phyloP scores from a whole-genome alignment of 2,113 vertebrate genomes.

The Hippocampus comes region DNA sequence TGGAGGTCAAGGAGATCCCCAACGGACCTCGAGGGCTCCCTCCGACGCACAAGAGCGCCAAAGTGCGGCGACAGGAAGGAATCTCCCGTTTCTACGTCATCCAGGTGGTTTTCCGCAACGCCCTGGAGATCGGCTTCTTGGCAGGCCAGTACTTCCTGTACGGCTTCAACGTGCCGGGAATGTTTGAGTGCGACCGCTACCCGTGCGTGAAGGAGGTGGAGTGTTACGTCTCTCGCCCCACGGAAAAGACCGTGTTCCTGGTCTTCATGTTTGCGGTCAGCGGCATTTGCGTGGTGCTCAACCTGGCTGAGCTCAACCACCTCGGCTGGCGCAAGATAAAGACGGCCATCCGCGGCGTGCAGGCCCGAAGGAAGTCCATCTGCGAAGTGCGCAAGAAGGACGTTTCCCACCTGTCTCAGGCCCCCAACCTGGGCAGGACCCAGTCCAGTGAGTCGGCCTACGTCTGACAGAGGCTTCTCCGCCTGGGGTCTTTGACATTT shows the following conservation, averaged over 20 bases:
- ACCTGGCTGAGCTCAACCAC: slow-evolving; percentile 89
- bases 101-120: slow-evolving; percentile 87
- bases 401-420: slow-evolving; percentile 72
- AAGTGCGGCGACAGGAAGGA: slow-evolving; percentile 75
- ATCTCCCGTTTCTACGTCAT: slow-evolving; percentile 89
- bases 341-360: slow-evolving; percentile 78
- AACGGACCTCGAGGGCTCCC: slow-evolving; percentile 66
- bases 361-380: slow-evolving; percentile 78
- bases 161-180: slow-evolving; percentile 83
- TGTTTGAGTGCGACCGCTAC: slow-evolving; percentile 84
- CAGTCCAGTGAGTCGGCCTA: slow-evolving; percentile 86
- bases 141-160: slow-evolving; percentile 87
- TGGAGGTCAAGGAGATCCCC: slow-evolving; percentile 78
- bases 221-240: slow-evolving; percentile 86
- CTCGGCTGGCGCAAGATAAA: slow-evolving; percentile 88
- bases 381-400: slow-evolving; percentile 79
- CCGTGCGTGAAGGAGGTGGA: slow-evolving; percentile 87
- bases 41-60: slow-evolving; percentile 67
- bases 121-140: slow-evolving; percentile 82
- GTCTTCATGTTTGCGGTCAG: slow-evolving; percentile 91
- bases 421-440: slow-evolving; percentile 79
- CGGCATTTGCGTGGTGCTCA: slow-evolving; percentile 84
- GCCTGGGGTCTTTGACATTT: slow-evolving; percentile 56
- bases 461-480: slow-evolving; percentile 76
- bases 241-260: slow-evolving; percentile 86